Evolutionary conservation across 2,113 vertebrate species (phyloP).

Genomic region (Stigmatopora argus): DNA sequence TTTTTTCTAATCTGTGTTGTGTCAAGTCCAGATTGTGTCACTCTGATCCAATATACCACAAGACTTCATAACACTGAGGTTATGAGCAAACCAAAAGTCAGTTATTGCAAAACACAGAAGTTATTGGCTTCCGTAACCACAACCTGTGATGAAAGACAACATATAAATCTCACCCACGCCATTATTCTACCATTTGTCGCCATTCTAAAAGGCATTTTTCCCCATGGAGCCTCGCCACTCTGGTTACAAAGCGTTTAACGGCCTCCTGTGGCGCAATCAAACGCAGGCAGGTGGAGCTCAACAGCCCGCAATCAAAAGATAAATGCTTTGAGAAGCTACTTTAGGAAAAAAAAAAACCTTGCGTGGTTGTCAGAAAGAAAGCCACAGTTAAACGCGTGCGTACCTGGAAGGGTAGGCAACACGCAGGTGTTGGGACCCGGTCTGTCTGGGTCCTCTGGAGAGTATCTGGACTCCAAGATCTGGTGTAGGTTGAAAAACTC

Average conservation of each 20-base stretch:
- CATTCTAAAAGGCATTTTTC: not conserved
- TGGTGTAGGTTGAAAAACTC: conserved; percentile 82
- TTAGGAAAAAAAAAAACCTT: not conserved
- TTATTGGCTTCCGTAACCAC: not conserved
- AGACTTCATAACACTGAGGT: not conserved
- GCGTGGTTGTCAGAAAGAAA: too few relatives aligned
- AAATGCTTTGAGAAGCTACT: not conserved
- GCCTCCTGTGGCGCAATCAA: conserved; percentile 2
- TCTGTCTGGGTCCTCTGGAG: conserved; percentile 58
- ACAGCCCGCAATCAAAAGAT: conserved; percentile 1
- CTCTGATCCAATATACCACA: not conserved
- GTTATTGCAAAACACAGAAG: not conserved
- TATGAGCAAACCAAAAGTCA: not conserved
- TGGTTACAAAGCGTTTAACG: not conserved
- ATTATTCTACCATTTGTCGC: not conserved
- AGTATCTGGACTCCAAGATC: conserved; percentile 80
- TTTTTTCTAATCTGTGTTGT: too few relatives aligned
- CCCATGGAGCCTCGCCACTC: not conserved
- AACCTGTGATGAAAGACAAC: not conserved
- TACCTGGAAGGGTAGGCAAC: conserved; percentile 85
- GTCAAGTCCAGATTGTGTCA: not conserved
- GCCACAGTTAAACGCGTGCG: not conserved
- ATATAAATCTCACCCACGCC: not conserved
- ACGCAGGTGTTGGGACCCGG: conserved; percentile 65
- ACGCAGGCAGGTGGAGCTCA: not conserved